Conservation (phyloP, 2,888 invertebrate genomes). For the Crepidodera aurea region DNA sequence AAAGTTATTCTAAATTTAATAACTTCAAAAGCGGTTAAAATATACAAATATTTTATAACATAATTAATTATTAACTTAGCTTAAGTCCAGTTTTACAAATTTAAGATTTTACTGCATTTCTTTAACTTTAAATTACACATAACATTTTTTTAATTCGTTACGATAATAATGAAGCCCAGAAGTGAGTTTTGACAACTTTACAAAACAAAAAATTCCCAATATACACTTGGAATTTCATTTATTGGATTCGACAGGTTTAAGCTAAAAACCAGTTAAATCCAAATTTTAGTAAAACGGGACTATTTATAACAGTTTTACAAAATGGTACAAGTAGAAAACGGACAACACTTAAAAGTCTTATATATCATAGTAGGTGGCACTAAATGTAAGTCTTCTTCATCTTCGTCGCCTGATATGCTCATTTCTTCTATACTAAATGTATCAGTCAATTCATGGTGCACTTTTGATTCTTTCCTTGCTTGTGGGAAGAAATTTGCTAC, state of each 20-base stretch:
- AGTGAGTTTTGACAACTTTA: no score
- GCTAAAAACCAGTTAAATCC: neutral
- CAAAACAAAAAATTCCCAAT: no score
- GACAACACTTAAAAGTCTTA: constrained; percentile 60
- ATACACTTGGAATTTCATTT: no score
- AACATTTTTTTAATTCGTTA: no score
- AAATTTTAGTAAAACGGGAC: neutral
- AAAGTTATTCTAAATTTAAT: constrained; percentile 13
- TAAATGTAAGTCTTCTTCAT: constrained; percentile 62
- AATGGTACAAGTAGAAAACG: constrained; percentile 54
- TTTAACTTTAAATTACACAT: no score
- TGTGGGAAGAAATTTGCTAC: constrained; percentile 65
- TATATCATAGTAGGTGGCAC: constrained; percentile 61
- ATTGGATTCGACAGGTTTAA: no score
- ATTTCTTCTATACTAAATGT: constrained; percentile 71
- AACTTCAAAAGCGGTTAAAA: constrained; percentile 3
- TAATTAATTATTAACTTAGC: constrained; percentile 11
- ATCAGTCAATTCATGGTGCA: constrained; percentile 67
- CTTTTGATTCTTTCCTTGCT: constrained; percentile 58
- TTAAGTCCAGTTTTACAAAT: neutral
- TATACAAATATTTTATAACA: constrained; percentile 18
- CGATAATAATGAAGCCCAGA: no score
- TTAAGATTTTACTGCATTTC: neutral
- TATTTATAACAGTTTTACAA: constrained; percentile 39
- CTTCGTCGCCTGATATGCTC: constrained; percentile 66